A percentile compares a stretch with the other conserved stretches of the same genome.
phyloP scores from a whole-genome alignment of 1,140 invertebrate species.

The Tetragonula clypearis region DNA sequence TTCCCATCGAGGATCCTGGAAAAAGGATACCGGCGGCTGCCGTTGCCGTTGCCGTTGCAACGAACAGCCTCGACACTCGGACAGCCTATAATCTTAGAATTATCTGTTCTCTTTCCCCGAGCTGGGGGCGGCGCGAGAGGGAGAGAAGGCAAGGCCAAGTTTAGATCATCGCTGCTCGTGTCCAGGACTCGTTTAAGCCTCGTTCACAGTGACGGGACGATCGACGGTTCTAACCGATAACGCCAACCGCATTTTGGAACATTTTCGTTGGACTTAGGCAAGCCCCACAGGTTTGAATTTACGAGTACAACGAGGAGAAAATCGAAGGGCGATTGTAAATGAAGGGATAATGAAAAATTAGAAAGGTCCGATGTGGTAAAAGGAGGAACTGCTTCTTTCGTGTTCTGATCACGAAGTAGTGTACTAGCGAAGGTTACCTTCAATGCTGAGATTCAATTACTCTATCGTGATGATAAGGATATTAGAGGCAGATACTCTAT shows the following conservation, averaged over 20 bases:
- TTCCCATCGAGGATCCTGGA: conserved; percentile 47
- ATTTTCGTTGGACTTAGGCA: too few species aligned
- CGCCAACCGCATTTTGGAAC: neutral
- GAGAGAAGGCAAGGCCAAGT: conserved; percentile 68
- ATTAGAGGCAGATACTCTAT: neutral
- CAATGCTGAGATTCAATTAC: neutral
- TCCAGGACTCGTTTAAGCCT: conserved; percentile 9
- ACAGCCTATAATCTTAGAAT: conserved; percentile 64
- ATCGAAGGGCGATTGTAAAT: neutral
- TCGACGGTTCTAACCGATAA: neutral
- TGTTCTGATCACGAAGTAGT: neutral
- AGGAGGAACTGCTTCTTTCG: neutral
- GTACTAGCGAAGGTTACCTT: neutral
- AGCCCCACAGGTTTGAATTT: too few species aligned
- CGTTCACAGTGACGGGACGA: neutral
- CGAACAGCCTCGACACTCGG: conserved; percentile 51
- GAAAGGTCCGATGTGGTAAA: neutral
- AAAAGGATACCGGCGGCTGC: conserved; percentile 43
- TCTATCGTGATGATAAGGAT: neutral
- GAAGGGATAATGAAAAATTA: neutral
- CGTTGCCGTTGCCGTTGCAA: neutral
- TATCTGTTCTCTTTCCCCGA: conserved; percentile 42
- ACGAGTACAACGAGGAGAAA: neutral
- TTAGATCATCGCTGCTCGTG: conserved; percentile 62
- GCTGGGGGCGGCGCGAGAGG: neutral